Conservation (phyloP, 2,888 invertebrate genomes). For the Patella caerulea region DNA sequence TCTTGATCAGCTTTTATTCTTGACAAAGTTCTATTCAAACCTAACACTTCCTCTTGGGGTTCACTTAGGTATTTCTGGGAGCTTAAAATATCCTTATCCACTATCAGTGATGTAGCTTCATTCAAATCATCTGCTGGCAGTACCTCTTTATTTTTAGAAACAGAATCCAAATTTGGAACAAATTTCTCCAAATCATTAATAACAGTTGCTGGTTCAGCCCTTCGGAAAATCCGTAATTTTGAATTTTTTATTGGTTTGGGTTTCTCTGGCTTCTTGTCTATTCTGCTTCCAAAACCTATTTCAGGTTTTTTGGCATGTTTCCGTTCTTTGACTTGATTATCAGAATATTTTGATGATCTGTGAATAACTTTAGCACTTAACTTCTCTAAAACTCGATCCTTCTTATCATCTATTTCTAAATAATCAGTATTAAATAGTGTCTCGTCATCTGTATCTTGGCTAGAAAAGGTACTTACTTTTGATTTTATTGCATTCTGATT, state of each 20-base stretch:
- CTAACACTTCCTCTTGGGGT: conserved; percentile 3
- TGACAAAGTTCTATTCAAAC: neutral
- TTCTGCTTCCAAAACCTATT: neutral
- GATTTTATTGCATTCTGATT: neutral
- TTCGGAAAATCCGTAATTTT: neutral
- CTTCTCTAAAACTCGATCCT: conserved; percentile 48
- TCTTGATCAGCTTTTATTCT: neutral
- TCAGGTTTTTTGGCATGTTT: neutral
- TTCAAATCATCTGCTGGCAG: neutral
- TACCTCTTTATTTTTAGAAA: neutral
- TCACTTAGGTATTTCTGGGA: conserved; percentile 3
- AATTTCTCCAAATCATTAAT: conserved; percentile 9
- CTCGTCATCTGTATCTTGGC: neutral
- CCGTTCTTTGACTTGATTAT: neutral
- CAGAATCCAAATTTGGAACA: neutral
- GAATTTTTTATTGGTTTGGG: neutral
- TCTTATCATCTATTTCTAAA: conserved; percentile 20
- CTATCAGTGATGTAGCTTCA: neutral
- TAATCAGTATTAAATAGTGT: neutral
- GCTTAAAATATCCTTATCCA: neutral
- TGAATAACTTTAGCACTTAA: conserved; percentile 47
- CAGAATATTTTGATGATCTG: conserved; percentile 22
- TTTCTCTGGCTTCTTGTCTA: neutral
- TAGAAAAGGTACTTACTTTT: neutral
- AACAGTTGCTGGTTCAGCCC: conserved; percentile 11